phyloP scores from a whole-genome alignment of 2,888 invertebrate genomes.

The Linnaemya vulpina region DNA sequence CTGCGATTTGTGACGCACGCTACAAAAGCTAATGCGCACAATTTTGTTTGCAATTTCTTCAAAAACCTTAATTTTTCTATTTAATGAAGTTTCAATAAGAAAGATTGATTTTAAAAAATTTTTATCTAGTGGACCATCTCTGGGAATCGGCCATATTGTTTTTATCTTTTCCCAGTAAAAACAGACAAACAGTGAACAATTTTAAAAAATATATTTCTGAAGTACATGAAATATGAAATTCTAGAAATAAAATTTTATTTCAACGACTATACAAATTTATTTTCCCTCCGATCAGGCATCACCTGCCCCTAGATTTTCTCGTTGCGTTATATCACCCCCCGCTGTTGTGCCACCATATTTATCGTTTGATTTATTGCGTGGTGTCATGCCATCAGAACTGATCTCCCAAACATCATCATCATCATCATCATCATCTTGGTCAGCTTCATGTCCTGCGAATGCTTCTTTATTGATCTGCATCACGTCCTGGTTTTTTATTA shows the following conservation, averaged over 20 bases:
- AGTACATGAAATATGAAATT: neutral
- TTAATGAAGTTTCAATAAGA: too few species aligned
- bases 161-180: too few species aligned
- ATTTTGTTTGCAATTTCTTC: too few species aligned
- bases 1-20: too few species aligned
- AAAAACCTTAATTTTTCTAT: too few species aligned
- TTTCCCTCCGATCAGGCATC: constrained; percentile 62
- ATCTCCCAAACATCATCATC: constrained; percentile 76
- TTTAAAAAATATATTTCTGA: neutral
- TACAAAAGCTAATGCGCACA: too few species aligned
- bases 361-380: constrained; percentile 74
- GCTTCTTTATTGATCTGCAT: constrained; percentile 67
- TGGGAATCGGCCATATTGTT: too few species aligned
- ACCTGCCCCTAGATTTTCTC: constrained; percentile 75
- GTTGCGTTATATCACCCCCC: constrained; percentile 59
- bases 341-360: constrained; percentile 69
- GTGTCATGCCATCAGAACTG: constrained; percentile 77
- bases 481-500: constrained; percentile 52
- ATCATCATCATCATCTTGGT: constrained; percentile 73
- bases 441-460: constrained; percentile 72
- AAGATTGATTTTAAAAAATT: too few species aligned
- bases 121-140: too few species aligned
- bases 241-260: neutral
- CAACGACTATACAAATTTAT: neutral
- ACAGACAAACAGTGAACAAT: neutral